phyloP scores from a whole-genome alignment of 2,888 invertebrate species.

The Agrotis segetum region DNA sequence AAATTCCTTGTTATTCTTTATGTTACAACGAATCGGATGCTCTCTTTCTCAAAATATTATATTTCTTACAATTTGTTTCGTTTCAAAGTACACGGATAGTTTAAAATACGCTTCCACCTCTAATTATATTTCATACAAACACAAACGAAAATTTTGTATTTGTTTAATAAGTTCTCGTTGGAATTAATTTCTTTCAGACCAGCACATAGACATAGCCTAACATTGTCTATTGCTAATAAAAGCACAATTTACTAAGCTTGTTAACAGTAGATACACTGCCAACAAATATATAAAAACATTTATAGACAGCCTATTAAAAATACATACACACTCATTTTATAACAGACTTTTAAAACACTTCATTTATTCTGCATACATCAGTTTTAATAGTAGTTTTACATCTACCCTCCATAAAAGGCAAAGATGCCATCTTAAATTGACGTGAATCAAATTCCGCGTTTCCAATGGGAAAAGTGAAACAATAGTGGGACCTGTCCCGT shows the following conservation, averaged over 20 bases:
- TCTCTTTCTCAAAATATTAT: background rate
- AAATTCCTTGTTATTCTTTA: background rate
- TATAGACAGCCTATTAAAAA: slow-evolving; percentile 5
- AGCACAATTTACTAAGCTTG: slow-evolving; percentile 12
- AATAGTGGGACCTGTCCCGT: slow-evolving; percentile 64
- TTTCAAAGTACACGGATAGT: slow-evolving; percentile 13
- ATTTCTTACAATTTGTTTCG: slow-evolving; percentile 8
- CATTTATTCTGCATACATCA: slow-evolving; percentile 53
- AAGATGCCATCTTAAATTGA: slow-evolving; percentile 61
- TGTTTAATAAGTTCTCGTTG: slow-evolving; percentile 3
- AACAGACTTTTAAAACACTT: slow-evolving; percentile 46
- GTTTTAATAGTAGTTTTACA: slow-evolving; percentile 48
- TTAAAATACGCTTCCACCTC: background rate
- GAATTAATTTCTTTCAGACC: background rate
- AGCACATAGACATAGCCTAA: background rate
- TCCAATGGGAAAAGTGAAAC: slow-evolving; percentile 65
- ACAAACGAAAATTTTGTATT: background rate
- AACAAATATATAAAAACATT: slow-evolving; percentile 26
- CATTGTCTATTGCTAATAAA: slow-evolving; percentile 5
- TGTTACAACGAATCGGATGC: background rate
- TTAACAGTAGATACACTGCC: slow-evolving; percentile 9
- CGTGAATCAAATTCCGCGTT: slow-evolving; percentile 63
- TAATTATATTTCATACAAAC: slow-evolving; percentile 3
- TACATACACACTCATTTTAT: slow-evolving; percentile 36
- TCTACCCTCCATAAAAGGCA: slow-evolving; percentile 21